Evolutionary conservation across 2,113 vertebrate genomes (phyloP).

Genomic region (Acrocephalus arundinaceus): DNA sequence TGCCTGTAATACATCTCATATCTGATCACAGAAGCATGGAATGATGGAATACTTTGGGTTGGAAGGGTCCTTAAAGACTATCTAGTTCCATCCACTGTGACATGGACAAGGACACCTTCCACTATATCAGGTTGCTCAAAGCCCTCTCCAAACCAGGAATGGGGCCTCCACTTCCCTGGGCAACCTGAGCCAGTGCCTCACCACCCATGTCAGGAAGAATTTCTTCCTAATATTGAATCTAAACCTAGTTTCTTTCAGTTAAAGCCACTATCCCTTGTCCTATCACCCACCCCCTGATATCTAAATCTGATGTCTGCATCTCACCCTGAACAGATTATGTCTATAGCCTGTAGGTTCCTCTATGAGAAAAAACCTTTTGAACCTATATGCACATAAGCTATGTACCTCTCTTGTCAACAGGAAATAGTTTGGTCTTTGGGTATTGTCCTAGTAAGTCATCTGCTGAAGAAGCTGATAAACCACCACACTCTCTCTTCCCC

Average conservation of each 20-base stretch:
- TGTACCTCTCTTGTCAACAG: background rate
- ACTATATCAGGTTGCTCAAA: background rate
- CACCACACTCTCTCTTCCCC: background rate
- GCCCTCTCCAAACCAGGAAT: background rate
- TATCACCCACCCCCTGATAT: background rate
- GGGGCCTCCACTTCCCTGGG: background rate
- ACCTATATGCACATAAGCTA: background rate
- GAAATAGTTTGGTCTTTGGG: background rate
- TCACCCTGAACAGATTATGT: background rate
- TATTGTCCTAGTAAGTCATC: background rate
- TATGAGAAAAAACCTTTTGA: background rate
- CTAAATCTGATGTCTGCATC: background rate
- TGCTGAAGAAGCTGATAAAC: background rate
- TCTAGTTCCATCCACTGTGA: background rate
- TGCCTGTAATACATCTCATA: background rate
- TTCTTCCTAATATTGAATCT: background rate
- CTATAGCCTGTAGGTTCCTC: background rate
- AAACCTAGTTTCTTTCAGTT: background rate
- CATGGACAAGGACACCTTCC: background rate
- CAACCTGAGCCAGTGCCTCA: background rate
- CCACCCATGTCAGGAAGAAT: background rate
- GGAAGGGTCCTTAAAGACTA: background rate
- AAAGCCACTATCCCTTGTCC: accelerated
- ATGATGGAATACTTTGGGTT: background rate
- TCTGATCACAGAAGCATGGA: background rate